These are phyloP conservation scores for Atherinosoma microstoma DNA, from an alignment of 2,797 vertebrate genomes.

Conservation along the genomic window DNA sequence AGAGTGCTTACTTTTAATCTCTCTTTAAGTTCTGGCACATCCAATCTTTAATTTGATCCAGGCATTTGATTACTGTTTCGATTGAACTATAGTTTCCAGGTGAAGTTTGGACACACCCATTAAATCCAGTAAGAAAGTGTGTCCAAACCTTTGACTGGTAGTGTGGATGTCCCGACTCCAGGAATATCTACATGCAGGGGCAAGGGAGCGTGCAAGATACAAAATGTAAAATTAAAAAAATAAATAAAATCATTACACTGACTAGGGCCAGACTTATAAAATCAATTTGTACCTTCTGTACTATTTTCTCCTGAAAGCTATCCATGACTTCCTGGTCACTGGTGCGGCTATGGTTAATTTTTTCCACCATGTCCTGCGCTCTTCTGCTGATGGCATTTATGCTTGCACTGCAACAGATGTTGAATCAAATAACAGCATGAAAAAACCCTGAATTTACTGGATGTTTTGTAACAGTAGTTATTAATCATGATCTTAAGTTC, in stretches of 20 bases:
- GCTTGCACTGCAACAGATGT: conserved; percentile 24
- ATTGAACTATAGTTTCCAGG: background rate
- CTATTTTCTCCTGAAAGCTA: conserved; percentile 60
- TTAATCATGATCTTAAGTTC: background rate
- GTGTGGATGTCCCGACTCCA: no score
- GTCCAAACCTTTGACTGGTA: no score
- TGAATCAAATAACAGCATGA: background rate
- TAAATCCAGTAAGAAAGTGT: no score
- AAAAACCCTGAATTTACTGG: background rate
- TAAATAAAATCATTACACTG: background rate
- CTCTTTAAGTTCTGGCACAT: background rate
- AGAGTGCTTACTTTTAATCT: background rate
- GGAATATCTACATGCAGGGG: no score
- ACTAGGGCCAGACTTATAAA: background rate
- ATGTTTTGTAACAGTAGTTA: background rate
- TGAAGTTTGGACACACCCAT: no score
- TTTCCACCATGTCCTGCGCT: conserved; percentile 60
- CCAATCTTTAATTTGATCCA: no score
- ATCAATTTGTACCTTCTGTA: conserved; percentile 58
- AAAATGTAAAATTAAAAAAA: background rate
- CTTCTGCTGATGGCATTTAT: conserved; percentile 61
- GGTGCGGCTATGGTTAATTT: conserved; percentile 63
- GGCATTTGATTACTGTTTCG: no score
- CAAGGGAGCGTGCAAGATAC: background rate
- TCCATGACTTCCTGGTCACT: conserved; percentile 67